phyloP scores from a whole-genome alignment of 2,797 vertebrate genomes.

The Microcaecilia unicolor region DNA sequence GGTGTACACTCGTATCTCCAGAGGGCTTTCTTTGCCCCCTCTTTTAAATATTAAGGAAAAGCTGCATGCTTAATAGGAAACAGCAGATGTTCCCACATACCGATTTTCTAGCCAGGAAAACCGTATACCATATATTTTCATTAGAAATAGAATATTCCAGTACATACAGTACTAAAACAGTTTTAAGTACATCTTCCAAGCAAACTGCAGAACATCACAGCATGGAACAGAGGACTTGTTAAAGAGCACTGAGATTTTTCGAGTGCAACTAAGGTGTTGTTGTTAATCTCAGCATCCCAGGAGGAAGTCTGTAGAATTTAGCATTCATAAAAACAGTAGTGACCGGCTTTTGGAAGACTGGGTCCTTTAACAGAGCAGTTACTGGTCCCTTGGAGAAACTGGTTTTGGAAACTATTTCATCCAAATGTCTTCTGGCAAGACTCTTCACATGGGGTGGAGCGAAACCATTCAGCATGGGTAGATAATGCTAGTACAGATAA shows the following conservation, averaged over 20 bases:
- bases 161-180: too few relatives aligned
- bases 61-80: background rate
- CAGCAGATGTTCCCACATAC: background rate
- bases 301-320: slow-evolving; percentile 26
- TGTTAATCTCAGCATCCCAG: slow-evolving; percentile 28
- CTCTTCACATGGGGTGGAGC: background rate
- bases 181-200: too few relatives aligned
- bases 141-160: background rate
- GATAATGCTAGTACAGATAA: background rate
- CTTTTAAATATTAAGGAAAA: slow-evolving; percentile 2
- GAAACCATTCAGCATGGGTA: too few relatives aligned
- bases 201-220: too few relatives aligned
- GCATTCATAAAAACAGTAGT: slow-evolving; percentile 13
- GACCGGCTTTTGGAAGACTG: slow-evolving; percentile 11
- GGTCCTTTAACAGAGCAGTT: too few relatives aligned
- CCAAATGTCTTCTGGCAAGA: slow-evolving; percentile 2
- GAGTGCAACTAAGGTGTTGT: too few relatives aligned
- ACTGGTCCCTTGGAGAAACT: background rate
- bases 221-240: too few relatives aligned
- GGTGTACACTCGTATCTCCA: too few relatives aligned
- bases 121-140: background rate
- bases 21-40: too few relatives aligned
- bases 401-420: slow-evolving; percentile 4
- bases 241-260: too few relatives aligned
- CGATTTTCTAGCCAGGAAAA: background rate